Base-by-base conservation (phyloP, 2,888 invertebrate species). In the Rhopalosiphum nymphaeae region DNA sequence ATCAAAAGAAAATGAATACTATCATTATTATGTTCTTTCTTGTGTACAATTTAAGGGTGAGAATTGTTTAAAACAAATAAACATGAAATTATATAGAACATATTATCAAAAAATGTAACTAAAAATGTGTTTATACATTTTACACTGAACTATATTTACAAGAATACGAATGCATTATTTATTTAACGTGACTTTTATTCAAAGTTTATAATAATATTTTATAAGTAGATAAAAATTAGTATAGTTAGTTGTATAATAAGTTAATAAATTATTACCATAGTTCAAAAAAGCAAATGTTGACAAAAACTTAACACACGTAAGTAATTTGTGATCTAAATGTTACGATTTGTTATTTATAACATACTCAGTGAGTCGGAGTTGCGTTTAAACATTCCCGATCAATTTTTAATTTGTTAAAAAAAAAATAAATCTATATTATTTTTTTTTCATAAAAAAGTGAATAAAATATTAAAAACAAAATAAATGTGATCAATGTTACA, bases 361-460 rank as follows among this genome's bases (percentile, higher is more conserved):
- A n/a, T 29, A 57, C 29, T 9, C 26, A 57, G 29, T 1, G 4
- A n/a, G 11, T 57, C 26, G 7, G 0, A n/a, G n/a, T 67, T n/a
- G 4, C 1, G 1, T n/a, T 61, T n/a, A n/a, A 67, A 4, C 0
- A 11, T 67, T 13, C 4, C 4, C 4, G 0, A 11, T 3, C 29
- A 10, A 61, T 29, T 61, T 61, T 7, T 57, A 57, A 57, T 57
- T 57, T 26, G 9, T 9, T 9, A 9, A 10, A 26, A 57, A 57
- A 57, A 26, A 57, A 57, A 57, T 26, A 26, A 57, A 57, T 26
- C 26, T 26, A 25, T 26, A 26, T 26, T 57, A 57, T 26, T 26
- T 26, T 9, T 26, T 26, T 9, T 9, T 26, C 26, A 57, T 57
- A 57, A 26, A 26, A 56, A 26, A 57, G 9, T 57, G 57, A 57